Base-by-base conservation (phyloP, 2,113 vertebrate species). In the Sinocyclocheilus anshuiensis region DNA sequence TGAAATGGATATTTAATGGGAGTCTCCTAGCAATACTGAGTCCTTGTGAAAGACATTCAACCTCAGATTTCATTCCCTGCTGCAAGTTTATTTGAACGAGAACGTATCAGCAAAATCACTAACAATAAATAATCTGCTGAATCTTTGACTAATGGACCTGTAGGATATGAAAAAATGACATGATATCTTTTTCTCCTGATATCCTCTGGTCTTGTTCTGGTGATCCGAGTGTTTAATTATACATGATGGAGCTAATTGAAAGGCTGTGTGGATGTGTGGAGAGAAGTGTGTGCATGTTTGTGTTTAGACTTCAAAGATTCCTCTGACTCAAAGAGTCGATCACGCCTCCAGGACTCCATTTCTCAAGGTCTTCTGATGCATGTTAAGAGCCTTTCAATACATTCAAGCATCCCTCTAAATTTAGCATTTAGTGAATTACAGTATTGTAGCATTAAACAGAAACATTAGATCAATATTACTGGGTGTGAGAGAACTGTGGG, bases 181-280 rank as follows among this genome's bases (percentile, higher is more conserved):
- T 39, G n/a, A 42, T 63, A 33, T 86, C 8, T 55, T 53, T 79
- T 42, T 59, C 72, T 53, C 55, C 6, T 48, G 55, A 63, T 88
- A 26, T 3, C 42, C 48, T 80, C 84, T 88, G 67, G 75, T 59
- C 84, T 87, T 77, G 75, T 59, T 77, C 88, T 89, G 79, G 24
- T 91, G 88, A 90, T 91, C 85, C 59, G 42, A 12, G 45, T 48
- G 45, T 48, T 48, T 48, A 48, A 48, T 48, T 48, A 48, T 48
- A 48, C 45, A 48, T 4, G 45, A 48, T 48, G 45, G 45, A 48
- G 45, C 45, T 48, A 48, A 48, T 12, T 48, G 45, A 48, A 48
- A 48, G 45, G 45, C 45, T 48, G 45, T 48, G 11, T 48, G 45
- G 9, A 11, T 45, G 45, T 45, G 45, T 45, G 45, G 45, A 45